Conservation (phyloP, 2,113 vertebrate genomes). For the Zingel zingel region DNA sequence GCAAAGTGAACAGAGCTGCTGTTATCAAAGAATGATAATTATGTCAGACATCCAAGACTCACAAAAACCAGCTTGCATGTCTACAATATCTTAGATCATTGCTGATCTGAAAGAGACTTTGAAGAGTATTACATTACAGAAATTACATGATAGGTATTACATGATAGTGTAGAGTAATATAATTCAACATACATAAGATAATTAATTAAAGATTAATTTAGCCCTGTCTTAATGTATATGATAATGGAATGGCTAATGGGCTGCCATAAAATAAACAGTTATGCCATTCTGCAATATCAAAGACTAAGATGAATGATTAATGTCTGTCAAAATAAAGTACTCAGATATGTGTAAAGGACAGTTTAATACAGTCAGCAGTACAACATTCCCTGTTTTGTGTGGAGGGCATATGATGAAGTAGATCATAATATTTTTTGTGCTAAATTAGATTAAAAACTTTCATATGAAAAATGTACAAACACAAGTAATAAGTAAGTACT, state of each 20-base stretch:
- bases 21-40: slow-evolving; percentile 14
- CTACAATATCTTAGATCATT: slow-evolving; percentile 9
- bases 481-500: slow-evolving; percentile 6
- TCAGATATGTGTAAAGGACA: slow-evolving; percentile 25
- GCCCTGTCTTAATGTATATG: slow-evolving; percentile 34
- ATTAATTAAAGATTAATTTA: slow-evolving; percentile 55
- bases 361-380: slow-evolving; percentile 1
- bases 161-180: slow-evolving; percentile 11
- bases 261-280: slow-evolving; percentile 27
- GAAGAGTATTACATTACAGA: not conserved
- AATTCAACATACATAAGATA: slow-evolving; percentile 34
- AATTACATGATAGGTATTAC: not conserved
- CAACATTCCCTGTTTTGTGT: slow-evolving; percentile 8
- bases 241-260: slow-evolving; percentile 49
- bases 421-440: not conserved
- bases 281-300: slow-evolving; percentile 37
- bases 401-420: not conserved
- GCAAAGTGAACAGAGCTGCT: slow-evolving; percentile 22
- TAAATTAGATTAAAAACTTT: not conserved
- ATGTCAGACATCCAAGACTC: slow-evolving; percentile 28
- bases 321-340: slow-evolving; percentile 28
- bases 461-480: not conserved
- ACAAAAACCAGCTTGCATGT: not conserved
- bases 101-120: slow-evolving; percentile 23
- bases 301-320: slow-evolving; percentile 54